Evolutionary conservation across 2,797 vertebrate species (phyloP).

Genomic region (Jordanella pulchra): DNA sequence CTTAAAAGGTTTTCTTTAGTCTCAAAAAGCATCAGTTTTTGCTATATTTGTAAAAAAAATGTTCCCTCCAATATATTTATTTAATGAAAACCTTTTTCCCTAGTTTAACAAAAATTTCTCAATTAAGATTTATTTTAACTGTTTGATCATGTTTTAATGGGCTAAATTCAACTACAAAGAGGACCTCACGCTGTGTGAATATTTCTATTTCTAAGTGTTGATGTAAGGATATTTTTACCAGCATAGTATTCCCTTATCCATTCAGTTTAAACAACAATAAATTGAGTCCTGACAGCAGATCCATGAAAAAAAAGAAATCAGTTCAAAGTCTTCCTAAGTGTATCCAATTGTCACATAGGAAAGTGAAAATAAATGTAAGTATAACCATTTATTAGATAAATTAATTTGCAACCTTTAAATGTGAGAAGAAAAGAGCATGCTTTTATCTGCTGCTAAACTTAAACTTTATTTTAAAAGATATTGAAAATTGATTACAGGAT

Average conservation of each 20-base stretch:
- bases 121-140: too few species aligned
- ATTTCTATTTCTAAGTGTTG: conserved; percentile 9
- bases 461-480: not conserved
- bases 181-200: not conserved
- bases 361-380: not conserved
- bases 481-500: not conserved
- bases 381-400: not conserved
- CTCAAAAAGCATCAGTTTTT: too few species aligned
- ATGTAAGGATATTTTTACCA: conserved; percentile 5
- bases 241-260: not conserved
- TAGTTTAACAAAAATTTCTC: too few species aligned
- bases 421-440: not conserved
- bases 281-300: not conserved
- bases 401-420: not conserved
- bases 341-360: not conserved
- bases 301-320: conserved; percentile 9
- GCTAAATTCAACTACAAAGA: not conserved
- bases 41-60: too few species aligned
- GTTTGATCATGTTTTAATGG: too few species aligned
- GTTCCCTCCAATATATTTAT: too few species aligned
- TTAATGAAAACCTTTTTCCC: too few species aligned
- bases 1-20: too few species aligned
- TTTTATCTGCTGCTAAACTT: not conserved
- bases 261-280: too few species aligned
- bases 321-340: not conserved